Evolutionary conservation across 1,140 invertebrate species (phyloP).

Genomic region (Pseudomyrmex dendroicus): DNA sequence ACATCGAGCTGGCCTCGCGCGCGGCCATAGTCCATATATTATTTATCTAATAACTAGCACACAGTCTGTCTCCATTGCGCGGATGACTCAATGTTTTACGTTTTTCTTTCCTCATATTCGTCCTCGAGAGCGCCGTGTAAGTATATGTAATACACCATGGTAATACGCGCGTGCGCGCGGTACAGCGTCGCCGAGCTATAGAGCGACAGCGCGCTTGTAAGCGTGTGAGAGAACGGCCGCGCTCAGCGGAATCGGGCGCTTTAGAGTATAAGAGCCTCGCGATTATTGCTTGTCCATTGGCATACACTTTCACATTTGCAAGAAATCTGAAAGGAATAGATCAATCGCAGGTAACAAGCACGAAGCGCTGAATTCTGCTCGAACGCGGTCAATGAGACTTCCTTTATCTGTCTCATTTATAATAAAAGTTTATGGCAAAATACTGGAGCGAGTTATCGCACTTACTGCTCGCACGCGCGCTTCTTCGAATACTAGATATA

Average conservation of each 20-base stretch:
- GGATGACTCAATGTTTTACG: slow-evolving; percentile 61
- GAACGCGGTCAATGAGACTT: slow-evolving; percentile 9
- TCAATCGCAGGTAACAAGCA: too few relatives aligned
- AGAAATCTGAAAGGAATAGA: too few relatives aligned
- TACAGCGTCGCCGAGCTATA: slow-evolving; percentile 47
- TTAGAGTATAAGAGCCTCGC: too few relatives aligned
- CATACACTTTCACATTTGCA: too few relatives aligned
- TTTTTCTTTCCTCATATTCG: slow-evolving; percentile 56
- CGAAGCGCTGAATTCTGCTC: too few relatives aligned
- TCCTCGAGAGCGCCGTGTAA: slow-evolving; percentile 67
- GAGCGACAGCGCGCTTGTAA: slow-evolving; percentile 28
- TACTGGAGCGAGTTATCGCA: slow-evolving; percentile 22
- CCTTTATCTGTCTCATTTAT: slow-evolving; percentile 15
- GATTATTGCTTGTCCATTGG: too few relatives aligned
- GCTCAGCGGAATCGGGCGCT: too few relatives aligned
- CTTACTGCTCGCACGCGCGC: slow-evolving; percentile 64
- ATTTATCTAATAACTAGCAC: slow-evolving; percentile 83
- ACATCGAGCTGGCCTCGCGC: slow-evolving; percentile 82
- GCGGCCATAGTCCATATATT: slow-evolving; percentile 82
- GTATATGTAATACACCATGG: slow-evolving; percentile 73
- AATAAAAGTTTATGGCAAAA: slow-evolving; percentile 45
- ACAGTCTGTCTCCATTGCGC: slow-evolving; percentile 82
- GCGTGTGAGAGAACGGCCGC: slow-evolving; percentile 39
- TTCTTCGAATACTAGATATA: slow-evolving; percentile 74
- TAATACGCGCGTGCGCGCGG: slow-evolving; percentile 65